Evolutionary conservation across 2,888 invertebrate genomes (phyloP), one percentile per base, ranked within the genome.

Genomic region (Marasmarcha lunaedactyla): DNA sequence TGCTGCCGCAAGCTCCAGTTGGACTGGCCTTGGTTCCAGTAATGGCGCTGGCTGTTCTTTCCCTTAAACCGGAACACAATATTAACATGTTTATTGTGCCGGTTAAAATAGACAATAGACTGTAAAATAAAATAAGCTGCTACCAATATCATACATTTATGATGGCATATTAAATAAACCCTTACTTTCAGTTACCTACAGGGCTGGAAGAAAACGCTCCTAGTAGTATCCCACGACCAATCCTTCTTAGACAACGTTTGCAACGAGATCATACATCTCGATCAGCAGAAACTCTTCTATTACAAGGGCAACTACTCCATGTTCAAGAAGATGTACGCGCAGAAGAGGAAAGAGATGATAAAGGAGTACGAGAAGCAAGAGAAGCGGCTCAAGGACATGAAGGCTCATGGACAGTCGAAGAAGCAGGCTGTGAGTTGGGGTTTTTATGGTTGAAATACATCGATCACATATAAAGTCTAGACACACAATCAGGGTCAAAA

Each of bases 181-280:
- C n/a, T n/a, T n/a, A n/a, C n/a, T 79, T 74, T 42, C 71, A 94
- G 93, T 69, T 98, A 98, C 68, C 85, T 99, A 14, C 98, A 98
- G 86, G 89, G 89, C 1, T 99, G 99, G 99, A 99, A 99, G 77
- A 99, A 99, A 67, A 99, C 99, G 0, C 81, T 99, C 2, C 79
- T 99, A 20, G 93, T 99, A 43, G 99, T 99, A 9, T 99, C 98
- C 57, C 99, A 99, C 89, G 99, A 99, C 87, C 99, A 99, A 83
- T 97, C 97, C 50, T 99, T 99, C 85, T 89, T 99, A 56, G 98
- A 99, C 71, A 99, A 98, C 63, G 98, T 99, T 2, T 99, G 99
- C 72, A 98, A 98, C 42, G 99, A 99, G 83, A 94, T 99, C 49
- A 94, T 99, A 46, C 99, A 99, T 66, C 84, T 99, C 51, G 98